Evolutionary conservation across 2,888 invertebrate species (phyloP).

Genomic region (Drosophila gaucha): DNA sequence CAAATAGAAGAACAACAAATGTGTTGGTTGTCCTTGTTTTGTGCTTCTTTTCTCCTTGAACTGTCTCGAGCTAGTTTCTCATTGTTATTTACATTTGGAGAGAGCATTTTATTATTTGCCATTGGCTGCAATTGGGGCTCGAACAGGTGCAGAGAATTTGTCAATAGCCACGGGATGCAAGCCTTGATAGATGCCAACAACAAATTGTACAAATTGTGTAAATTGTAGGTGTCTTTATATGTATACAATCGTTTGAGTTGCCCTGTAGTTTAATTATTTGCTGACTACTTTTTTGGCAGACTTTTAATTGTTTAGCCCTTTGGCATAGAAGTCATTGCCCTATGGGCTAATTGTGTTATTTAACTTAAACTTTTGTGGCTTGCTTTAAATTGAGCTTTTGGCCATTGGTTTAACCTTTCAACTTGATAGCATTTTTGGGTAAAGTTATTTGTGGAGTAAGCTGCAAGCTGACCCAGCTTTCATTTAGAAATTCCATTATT

Average conservation of each 20-base stretch:
- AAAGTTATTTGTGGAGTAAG: background rate
- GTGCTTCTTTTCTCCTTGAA: slow-evolving; percentile 17
- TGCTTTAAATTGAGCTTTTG: slow-evolving; percentile 23
- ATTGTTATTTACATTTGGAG: slow-evolving; percentile 70
- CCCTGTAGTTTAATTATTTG: slow-evolving; percentile 48
- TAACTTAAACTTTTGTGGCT: slow-evolving; percentile 26
- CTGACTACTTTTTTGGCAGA: slow-evolving; percentile 20
- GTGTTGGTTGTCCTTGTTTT: slow-evolving; percentile 21
- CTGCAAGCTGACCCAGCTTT: background rate
- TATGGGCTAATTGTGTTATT: slow-evolving; percentile 30
- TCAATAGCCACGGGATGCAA: slow-evolving; percentile 49
- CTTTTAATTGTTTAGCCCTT: slow-evolving; percentile 47
- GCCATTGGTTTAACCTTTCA: slow-evolving; percentile 19
- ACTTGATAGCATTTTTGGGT: slow-evolving; percentile 12
- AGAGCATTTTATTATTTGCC: slow-evolving; percentile 71
- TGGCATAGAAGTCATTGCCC: slow-evolving; percentile 39
- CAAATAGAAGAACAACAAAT: slow-evolving; percentile 26
- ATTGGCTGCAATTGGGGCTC: slow-evolving; percentile 55
- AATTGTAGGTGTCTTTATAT: slow-evolving; percentile 8
- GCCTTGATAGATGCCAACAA: slow-evolving; percentile 22
- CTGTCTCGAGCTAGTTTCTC: slow-evolving; percentile 41
- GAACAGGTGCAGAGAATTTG: slow-evolving; percentile 52
- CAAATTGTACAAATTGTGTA: slow-evolving; percentile 3
- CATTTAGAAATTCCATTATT: background rate
- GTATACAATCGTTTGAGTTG: slow-evolving; percentile 4